These are phyloP conservation scores for Cryptoprocta ferox DNA, from an alignment of 2,797 vertebrate species.

Conservation along the genomic window DNA sequence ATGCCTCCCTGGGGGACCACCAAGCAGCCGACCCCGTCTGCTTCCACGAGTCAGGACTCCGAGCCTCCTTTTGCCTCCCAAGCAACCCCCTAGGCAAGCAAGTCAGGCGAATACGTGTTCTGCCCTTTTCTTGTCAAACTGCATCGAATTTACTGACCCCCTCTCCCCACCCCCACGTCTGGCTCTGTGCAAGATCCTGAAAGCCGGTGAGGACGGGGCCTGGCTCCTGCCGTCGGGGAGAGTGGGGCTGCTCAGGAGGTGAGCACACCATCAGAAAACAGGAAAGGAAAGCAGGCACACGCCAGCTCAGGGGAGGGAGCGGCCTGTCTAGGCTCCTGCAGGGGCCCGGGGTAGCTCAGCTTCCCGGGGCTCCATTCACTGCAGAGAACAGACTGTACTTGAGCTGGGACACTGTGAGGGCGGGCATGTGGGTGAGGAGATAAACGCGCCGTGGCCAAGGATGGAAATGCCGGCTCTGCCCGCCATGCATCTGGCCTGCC, in stretches of 20 bases:
- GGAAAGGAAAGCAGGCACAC: background rate
- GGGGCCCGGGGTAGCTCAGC: background rate
- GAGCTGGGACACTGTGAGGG: background rate
- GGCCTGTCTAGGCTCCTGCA: background rate
- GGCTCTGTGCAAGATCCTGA: background rate
- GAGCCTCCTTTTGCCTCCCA: background rate
- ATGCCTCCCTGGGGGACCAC: background rate
- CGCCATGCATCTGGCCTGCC: rapidly evolving
- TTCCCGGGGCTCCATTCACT: background rate
- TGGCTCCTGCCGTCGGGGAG: background rate
- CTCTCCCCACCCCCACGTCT: rapidly evolving
- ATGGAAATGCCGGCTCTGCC: background rate
- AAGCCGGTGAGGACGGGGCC: background rate
- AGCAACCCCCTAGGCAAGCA: background rate
- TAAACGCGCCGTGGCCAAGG: background rate
- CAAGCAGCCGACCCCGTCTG: background rate
- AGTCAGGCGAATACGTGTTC: background rate
- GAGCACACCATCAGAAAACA: rapidly evolving
- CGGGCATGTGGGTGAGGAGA: background rate
- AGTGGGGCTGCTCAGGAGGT: background rate
- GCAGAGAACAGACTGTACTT: background rate
- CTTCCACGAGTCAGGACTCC: background rate
- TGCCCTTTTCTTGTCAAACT: background rate
- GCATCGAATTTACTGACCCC: background rate
- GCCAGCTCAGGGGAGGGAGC: background rate